Base-by-base conservation (phyloP, 2,888 invertebrate genomes). In the Morpho deidamia region DNA sequence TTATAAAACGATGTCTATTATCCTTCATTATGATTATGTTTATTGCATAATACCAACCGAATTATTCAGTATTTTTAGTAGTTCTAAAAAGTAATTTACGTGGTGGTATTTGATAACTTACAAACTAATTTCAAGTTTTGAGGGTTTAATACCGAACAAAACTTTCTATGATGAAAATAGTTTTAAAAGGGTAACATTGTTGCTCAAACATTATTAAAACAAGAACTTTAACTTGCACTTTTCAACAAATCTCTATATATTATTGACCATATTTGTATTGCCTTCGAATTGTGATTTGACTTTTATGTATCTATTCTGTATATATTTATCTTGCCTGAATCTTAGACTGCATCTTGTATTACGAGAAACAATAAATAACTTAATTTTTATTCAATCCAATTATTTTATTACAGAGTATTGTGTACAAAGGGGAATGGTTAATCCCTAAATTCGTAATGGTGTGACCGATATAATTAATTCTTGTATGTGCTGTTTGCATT, bases 181-280 rank as follows among this genome's bases (percentile, higher is more conserved):
- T 50, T 50, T 50, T 50, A 50, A 44, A 50, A 38, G 50, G 50
- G 50, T 44, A 38, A 50, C 50, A 50, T 50, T 50, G 50, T 50
- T 50, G 37, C 33, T 12, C 37, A 50, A 44, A 34, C 14, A 23
- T 42, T 44, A 49, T 43, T 35, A 33, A 49, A n/a, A 42, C 49
- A 42, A 42, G 40, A 48, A 48, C 38, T 38, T 48, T 33, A 23
- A 46, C 37, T 39, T 8, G 32, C n/a, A 8, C 8, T 38, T 46
- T 38, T 39, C 38, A 46, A 32, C 37, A 11, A 10, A 11, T 39
- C 11, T 32, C 23, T n/a, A 5, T 5, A 23, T 23, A 23, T 23
- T 23, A 23, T 23, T 23, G 23, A 23, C 23, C 23, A 23, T 5
- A 23, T 23, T 23, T 5, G 2, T 5, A 5, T 14, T 23, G 1